Conservation (phyloP, 2,888 invertebrate genomes). For the Phengaris arion region DNA sequence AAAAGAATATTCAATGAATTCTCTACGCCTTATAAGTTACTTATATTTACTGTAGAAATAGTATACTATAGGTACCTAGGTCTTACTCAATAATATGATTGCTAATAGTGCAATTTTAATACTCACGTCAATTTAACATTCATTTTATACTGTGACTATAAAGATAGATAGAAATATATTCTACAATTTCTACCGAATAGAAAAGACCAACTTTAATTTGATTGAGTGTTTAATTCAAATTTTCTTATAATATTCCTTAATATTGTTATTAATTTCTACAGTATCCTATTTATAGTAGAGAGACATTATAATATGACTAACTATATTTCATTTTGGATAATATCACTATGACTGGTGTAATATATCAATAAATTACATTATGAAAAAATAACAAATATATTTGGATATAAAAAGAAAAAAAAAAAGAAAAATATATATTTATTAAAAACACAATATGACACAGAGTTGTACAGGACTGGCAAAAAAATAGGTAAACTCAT, state of each 20-base stretch:
- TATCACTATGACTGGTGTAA: not conserved
- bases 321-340: not conserved
- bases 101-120: not conserved
- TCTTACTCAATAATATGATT: not conserved
- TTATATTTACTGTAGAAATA: not conserved
- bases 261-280: not conserved
- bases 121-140: not conserved
- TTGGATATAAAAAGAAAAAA: not conserved
- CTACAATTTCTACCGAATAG: not conserved
- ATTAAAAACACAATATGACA: not conserved
- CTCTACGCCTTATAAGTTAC: too few relatives aligned
- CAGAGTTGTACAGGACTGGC: constrained; percentile 5
- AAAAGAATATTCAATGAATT: too few relatives aligned
- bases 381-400: not conserved
- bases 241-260: too few relatives aligned
- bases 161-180: too few relatives aligned
- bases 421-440: not conserved
- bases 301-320: not conserved
- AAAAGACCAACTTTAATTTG: not conserved
- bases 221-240: not conserved
- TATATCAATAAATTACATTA: not conserved
- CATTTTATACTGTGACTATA: not conserved
- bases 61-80: not conserved
- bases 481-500: not conserved
- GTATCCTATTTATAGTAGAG: not conserved